Evolutionary conservation across 2,797 vertebrate species (phyloP).

Genomic region (Clarias laeviceps): DNA sequence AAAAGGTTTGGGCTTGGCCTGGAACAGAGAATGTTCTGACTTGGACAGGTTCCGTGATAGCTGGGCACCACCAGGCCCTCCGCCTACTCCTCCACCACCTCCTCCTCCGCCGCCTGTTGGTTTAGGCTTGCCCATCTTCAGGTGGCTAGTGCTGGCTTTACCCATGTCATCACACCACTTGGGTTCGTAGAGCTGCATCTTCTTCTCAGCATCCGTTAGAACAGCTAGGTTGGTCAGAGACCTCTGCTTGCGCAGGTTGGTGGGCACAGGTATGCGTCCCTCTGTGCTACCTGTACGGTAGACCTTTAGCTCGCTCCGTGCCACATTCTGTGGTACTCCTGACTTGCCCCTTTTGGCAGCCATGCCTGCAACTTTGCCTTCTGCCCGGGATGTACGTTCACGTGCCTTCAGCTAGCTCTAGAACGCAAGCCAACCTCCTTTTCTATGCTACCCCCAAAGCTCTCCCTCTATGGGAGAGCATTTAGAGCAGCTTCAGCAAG

Average conservation of each 20-base stretch:
- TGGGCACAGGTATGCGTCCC: slow-evolving; percentile 79
- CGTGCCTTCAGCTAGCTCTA: slow-evolving; percentile 76
- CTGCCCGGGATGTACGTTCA: slow-evolving; percentile 74
- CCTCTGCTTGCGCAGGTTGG: slow-evolving; percentile 93
- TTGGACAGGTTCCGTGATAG: slow-evolving; percentile 91
- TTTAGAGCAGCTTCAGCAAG: slow-evolving; percentile 75
- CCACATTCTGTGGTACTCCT: slow-evolving; percentile 78
- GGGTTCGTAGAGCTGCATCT: slow-evolving; percentile 93
- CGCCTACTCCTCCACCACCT: slow-evolving; percentile 53
- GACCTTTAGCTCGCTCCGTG: slow-evolving; percentile 78
- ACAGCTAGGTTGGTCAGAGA: slow-evolving; percentile 96
- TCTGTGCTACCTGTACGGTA: slow-evolving; percentile 79
- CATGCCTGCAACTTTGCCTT: slow-evolving; percentile 77
- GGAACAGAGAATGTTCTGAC: slow-evolving; percentile 94
- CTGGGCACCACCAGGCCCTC: slow-evolving; percentile 64
- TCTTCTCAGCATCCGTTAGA: slow-evolving; percentile 95
- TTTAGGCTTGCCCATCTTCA: slow-evolving; percentile 76
- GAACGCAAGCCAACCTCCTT: slow-evolving; percentile 69
- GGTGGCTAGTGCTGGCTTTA: slow-evolving; percentile 76
- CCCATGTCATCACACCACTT: slow-evolving; percentile 96
- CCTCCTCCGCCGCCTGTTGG: slow-evolving; percentile 62
- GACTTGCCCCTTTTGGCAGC: slow-evolving; percentile 83
- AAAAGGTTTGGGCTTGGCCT: slow-evolving; percentile 84
- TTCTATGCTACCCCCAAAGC: slow-evolving; percentile 82
- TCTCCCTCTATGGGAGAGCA: slow-evolving; percentile 81